Percentiles rank a stretch among this genome's conserved stretches.
Conservation (phyloP, 2,797 vertebrate genomes). For the Arrhamphus sclerolepis region DNA sequence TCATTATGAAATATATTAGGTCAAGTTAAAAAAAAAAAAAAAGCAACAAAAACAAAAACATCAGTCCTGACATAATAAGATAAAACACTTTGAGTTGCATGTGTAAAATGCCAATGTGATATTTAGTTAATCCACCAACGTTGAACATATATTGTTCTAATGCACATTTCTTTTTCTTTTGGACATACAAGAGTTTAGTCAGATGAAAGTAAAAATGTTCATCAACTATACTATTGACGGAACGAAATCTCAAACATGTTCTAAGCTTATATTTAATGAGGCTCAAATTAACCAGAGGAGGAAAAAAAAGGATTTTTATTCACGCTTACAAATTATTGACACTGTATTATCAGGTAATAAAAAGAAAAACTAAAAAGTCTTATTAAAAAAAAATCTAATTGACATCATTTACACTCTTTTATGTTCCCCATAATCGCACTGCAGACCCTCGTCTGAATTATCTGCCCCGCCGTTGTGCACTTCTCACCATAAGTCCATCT, state of each 20-base stretch:
- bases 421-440: conserved; percentile 9
- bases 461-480: conserved; percentile 40
- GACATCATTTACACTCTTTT: conserved; percentile 1
- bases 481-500: conserved; percentile 38
- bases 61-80: not conserved
- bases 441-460: conserved; percentile 33
- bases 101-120: conserved; percentile 3
- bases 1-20: too few species aligned
- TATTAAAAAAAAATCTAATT: conserved; percentile 6
- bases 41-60: not conserved
- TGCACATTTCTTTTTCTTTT: conserved; percentile 5
- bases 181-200: not conserved
- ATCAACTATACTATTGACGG: too few species aligned
- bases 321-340: conserved; percentile 6
- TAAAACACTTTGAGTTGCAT: not conserved
- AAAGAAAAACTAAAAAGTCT: not conserved
- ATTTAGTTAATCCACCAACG: conserved; percentile 11
- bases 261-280: too few species aligned
- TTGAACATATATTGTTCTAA: not conserved
- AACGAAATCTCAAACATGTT: too few species aligned
- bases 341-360: conserved; percentile 7
- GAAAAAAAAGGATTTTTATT: not conserved
- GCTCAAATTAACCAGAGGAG: not conserved
- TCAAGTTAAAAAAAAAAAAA: too few species aligned
- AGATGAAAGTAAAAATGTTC: too few species aligned